Conservation (phyloP, 2,797 vertebrate genomes). For the Darevskia mixta region DNA sequence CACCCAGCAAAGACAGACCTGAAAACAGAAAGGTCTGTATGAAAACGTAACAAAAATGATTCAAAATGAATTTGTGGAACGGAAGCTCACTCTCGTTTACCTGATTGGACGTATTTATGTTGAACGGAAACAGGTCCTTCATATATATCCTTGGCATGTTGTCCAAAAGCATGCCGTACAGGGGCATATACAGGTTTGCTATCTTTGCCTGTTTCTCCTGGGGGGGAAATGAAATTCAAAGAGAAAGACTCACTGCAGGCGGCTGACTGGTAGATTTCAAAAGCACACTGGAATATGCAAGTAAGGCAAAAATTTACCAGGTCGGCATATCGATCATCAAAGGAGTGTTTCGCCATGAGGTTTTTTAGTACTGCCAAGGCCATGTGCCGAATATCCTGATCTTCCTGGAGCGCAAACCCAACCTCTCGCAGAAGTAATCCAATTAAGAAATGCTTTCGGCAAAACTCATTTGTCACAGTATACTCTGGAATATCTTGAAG, state of each 20-base stretch:
- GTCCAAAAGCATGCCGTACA: conserved; percentile 97
- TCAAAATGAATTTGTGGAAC: neutral
- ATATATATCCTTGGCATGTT: conserved; percentile 98
- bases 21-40: neutral
- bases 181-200: conserved; percentile 94
- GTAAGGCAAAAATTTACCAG: conserved; percentile 80
- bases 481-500: conserved; percentile 92
- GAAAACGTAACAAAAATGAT: neutral
- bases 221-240: conserved; percentile 28
- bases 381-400: conserved; percentile 94
- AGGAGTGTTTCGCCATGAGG: conserved; percentile 97
- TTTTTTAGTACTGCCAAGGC: conserved; percentile 96
- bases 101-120: conserved; percentile 92
- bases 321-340: conserved; percentile 92
- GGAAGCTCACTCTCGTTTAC: conserved; percentile 73
- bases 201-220: conserved; percentile 95
- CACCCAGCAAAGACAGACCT: neutral
- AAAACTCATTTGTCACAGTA: conserved; percentile 96
- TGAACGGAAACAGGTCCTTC: conserved; percentile 94
- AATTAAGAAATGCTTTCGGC: conserved; percentile 96
- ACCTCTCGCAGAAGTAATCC: conserved; percentile 94
- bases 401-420: conserved; percentile 95
- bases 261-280: neutral
- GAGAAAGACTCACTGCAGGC: conserved; percentile 4
- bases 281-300: conserved; percentile 17